Evolutionary conservation across 2,113 vertebrate genomes (phyloP), one percentile per base, ranked within the genome.

Genomic region (Gorsachius goisagi): DNA sequence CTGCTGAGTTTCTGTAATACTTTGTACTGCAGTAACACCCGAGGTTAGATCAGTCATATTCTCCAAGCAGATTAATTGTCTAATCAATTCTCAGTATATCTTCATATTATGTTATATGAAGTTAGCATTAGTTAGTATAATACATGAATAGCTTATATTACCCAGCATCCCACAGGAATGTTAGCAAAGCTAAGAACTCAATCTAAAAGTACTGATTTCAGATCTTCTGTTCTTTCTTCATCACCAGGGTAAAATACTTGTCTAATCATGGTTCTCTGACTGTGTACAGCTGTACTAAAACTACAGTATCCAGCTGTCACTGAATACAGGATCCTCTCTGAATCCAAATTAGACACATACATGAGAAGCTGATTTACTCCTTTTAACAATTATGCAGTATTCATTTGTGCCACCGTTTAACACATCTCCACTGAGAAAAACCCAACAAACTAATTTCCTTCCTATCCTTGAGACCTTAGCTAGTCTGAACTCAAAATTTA

Each of bases 331-430:
- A 72, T 63, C 62, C 44, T 85, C 86, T 76, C 64, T 76, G 73
- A 95, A 93, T 78, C 55, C 62, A 74, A 93, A 90, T 85, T 49
- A 91, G 45, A 79, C 22, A 62, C 8, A 75, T 24, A 75, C 24
- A 62, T 8, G 52, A 89, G 67, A 68, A 81, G 49, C 27, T 64
- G 60, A 62, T 24, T 91, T 52, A 76, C 14, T 50, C 23, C 39
- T 58, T 68, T 87, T 56, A 94, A 88, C 44, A 71, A 96, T 78
- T 63, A 33, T 30, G 28, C 41, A 96, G 68, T 78, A 91, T 88
- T 92, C 52, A 66, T 80, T 85, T 91, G 79, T 86, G 45, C 77
- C 81, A 82, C 10, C 73, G 62, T 60, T 93, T 88, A 93, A 60
- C 67, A 64, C 52, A 63, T 58, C 53, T 56, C 66, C 92, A 80